A percentile compares a stretch with the other conserved stretches of the same genome.
phyloP scores from a whole-genome alignment of 2,888 invertebrate species.

The Epirrhoe tristata region DNA sequence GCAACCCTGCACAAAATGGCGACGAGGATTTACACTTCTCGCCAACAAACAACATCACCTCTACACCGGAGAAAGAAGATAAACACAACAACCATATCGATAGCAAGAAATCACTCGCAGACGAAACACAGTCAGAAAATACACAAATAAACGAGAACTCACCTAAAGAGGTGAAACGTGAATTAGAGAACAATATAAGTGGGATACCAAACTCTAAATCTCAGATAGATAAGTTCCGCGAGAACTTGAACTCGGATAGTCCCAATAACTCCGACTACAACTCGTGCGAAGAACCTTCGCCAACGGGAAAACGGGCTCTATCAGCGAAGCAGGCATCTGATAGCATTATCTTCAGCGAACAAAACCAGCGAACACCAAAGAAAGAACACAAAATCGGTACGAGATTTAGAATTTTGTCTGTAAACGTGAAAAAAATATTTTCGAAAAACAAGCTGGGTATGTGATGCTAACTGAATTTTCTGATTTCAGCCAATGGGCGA shows the following conservation, averaged over 20 bases:
- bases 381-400: slow-evolving; percentile 67
- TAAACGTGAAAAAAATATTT: slow-evolving; percentile 52
- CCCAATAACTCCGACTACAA: slow-evolving; percentile 22
- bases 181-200: slow-evolving; percentile 17
- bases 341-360: slow-evolving; percentile 53
- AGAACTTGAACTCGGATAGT: slow-evolving; percentile 16
- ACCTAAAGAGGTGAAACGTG: not conserved
- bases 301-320: slow-evolving; percentile 13
- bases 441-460: slow-evolving; percentile 42
- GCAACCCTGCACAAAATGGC: slow-evolving; percentile 36
- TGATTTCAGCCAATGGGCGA: slow-evolving; percentile 70
- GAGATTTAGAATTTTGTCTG: slow-evolving; percentile 59
- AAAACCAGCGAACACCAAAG: slow-evolving; percentile 51
- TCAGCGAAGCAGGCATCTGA: slow-evolving; percentile 50
- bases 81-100: slow-evolving; percentile 22
- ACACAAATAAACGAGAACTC: slow-evolving; percentile 1
- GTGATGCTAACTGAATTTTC: slow-evolving; percentile 44
- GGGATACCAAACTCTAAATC: slow-evolving; percentile 22
- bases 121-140: slow-evolving; percentile 7
- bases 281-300: slow-evolving; percentile 27
- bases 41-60: slow-evolving; percentile 40
- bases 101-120: slow-evolving; percentile 9
- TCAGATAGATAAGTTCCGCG: slow-evolving; percentile 32
- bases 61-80: slow-evolving; percentile 52
- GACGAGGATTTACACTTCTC: slow-evolving; percentile 38